A percentile compares a stretch with the other conserved stretches of the same genome.
Conservation (phyloP, 2,888 invertebrate genomes). For the Nomada ferruginata region DNA sequence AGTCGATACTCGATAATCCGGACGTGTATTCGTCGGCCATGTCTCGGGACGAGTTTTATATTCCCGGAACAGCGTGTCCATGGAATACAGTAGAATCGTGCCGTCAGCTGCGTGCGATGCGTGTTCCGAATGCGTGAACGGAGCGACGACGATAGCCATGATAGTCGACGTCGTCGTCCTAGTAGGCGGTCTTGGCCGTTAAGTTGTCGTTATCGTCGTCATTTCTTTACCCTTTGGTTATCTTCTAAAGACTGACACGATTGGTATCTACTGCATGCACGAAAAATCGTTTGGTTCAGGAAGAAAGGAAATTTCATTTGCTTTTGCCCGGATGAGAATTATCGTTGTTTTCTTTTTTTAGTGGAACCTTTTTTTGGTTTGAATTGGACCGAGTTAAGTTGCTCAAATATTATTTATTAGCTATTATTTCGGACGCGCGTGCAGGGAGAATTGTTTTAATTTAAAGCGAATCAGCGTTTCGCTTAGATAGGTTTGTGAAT, state of each 20-base stretch:
- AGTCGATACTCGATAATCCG: constrained; percentile 49
- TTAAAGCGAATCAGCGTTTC: no score
- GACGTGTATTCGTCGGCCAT: constrained; percentile 23
- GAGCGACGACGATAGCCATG: constrained; percentile 46
- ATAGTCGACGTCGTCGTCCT: constrained; percentile 40
- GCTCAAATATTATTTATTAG: no score
- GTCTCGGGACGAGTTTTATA: constrained; percentile 54
- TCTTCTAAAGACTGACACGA: constrained; percentile 30
- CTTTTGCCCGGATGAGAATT: neutral
- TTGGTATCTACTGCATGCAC: neutral
- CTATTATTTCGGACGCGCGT: no score
- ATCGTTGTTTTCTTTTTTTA: neutral
- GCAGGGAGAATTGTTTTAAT: no score
- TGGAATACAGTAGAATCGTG: constrained; percentile 63
- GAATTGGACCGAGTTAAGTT: no score
- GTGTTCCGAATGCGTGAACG: constrained; percentile 71
- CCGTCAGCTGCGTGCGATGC: constrained; percentile 59
- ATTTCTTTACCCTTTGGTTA: constrained; percentile 45
- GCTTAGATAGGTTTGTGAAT: no score
- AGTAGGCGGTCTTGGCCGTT: constrained; percentile 65
- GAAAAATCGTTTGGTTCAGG: constrained; percentile 33
- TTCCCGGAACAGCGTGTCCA: constrained; percentile 56
- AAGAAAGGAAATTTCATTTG: constrained; percentile 9
- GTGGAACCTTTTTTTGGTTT: no score
- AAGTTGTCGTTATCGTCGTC: constrained; percentile 71